phyloP scores from a whole-genome alignment of 2,797 vertebrate species.

The Hipposideros larvatus region DNA sequence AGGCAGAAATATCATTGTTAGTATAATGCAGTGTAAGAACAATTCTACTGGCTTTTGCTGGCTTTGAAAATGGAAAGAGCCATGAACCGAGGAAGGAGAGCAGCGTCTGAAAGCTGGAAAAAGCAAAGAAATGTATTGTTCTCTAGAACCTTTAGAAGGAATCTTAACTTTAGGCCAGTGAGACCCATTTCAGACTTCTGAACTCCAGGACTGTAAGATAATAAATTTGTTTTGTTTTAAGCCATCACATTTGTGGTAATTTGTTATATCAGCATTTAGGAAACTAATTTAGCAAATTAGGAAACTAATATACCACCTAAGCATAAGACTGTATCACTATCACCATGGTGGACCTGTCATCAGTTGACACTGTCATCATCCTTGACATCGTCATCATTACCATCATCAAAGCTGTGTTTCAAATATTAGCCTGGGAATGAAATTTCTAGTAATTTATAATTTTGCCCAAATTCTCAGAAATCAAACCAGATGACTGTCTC shows the following conservation, averaged over 20 bases:
- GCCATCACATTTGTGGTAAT: background rate
- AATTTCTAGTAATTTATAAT: background rate
- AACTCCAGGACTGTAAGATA: background rate
- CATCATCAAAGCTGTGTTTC: background rate
- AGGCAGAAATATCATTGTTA: background rate
- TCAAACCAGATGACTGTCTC: slow-evolving; percentile 43
- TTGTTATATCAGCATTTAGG: background rate
- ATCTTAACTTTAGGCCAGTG: background rate
- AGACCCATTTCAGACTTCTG: background rate
- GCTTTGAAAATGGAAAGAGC: background rate
- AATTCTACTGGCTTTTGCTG: background rate
- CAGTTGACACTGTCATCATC: too few species aligned
- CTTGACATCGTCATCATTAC: background rate
- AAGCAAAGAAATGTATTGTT: background rate
- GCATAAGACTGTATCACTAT: background rate
- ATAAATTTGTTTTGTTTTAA: background rate
- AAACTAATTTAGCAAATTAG: background rate
- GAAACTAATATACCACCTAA: background rate
- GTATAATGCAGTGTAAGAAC: background rate
- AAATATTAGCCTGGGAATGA: background rate
- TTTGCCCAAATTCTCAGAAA: slow-evolving; percentile 45
- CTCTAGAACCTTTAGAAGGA: background rate
- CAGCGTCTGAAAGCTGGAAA: background rate
- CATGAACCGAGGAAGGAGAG: background rate
- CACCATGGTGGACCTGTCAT: background rate